Evolutionary conservation across 37 sponge, comb jelly and placozoan genomes (phyloP).

Genomic region (Diacarnus erythraeanus): DNA sequence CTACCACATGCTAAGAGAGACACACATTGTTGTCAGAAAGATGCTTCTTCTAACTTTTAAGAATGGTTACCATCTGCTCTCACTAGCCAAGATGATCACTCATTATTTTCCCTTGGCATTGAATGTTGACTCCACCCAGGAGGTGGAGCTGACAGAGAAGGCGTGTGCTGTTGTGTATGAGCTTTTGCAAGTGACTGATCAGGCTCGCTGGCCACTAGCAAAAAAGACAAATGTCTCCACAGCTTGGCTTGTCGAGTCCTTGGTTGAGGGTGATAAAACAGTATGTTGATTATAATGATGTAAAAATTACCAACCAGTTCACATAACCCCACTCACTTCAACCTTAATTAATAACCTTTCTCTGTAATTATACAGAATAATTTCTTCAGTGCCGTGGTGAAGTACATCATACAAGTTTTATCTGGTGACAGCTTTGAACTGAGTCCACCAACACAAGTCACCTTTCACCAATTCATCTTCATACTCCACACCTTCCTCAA

Average conservation of each 20-base stretch:
- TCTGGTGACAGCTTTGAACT: neutral
- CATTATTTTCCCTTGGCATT: neutral
- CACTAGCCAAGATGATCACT: slow-evolving; percentile 10
- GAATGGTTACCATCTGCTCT: slow-evolving; percentile 8
- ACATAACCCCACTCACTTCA: neutral
- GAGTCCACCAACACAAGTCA: slow-evolving; percentile 4
- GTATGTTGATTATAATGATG: neutral
- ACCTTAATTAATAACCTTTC: no score
- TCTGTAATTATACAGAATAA: neutral
- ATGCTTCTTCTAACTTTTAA: slow-evolving; percentile 4
- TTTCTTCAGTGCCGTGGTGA: slow-evolving; percentile 12
- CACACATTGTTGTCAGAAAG: slow-evolving; percentile 4
- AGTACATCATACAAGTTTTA: neutral
- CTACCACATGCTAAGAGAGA: slow-evolving; percentile 55
- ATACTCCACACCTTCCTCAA: slow-evolving; percentile 11
- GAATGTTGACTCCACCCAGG: neutral
- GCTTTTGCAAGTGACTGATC: slow-evolving; percentile 26
- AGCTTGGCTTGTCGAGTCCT: slow-evolving; percentile 10
- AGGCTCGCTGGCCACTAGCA: slow-evolving; percentile 44
- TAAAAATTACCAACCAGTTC: no score
- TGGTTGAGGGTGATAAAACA: neutral
- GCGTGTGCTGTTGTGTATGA: slow-evolving; percentile 43
- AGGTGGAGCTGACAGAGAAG: slow-evolving; percentile 33
- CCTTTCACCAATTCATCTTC: slow-evolving; percentile 11
- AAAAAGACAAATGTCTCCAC: slow-evolving; percentile 4